Evolutionary conservation across 1,140 invertebrate species (phyloP).

Genomic region (Tigriopus japonicus): DNA sequence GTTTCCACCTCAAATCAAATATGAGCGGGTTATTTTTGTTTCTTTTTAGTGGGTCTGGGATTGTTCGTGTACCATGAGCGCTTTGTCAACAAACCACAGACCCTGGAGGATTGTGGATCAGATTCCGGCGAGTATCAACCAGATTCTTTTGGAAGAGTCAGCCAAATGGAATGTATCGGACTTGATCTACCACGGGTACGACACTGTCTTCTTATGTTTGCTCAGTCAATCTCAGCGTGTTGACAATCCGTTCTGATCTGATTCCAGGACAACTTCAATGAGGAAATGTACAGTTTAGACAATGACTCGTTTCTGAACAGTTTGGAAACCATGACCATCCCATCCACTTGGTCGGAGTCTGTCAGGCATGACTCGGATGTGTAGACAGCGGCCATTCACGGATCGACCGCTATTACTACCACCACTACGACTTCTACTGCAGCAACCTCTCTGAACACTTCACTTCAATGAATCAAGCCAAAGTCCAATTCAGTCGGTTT

Average conservation of each 20-base stretch:
- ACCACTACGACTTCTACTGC: too few relatives aligned
- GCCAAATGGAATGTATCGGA: slow-evolving; percentile 5
- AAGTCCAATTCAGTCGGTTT: too few relatives aligned
- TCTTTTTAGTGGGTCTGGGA: background rate
- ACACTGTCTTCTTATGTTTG: too few relatives aligned
- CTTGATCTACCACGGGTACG: background rate
- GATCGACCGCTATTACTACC: too few relatives aligned
- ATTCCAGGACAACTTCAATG: slow-evolving; percentile 56
- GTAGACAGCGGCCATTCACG: background rate
- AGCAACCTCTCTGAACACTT: too few relatives aligned
- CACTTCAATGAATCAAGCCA: too few relatives aligned
- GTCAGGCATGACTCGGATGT: background rate
- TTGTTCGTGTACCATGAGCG: background rate
- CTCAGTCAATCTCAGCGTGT: too few relatives aligned
- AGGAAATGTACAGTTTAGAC: slow-evolving; percentile 77
- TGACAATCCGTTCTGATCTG: slow-evolving; percentile 15
- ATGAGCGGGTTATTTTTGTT: background rate
- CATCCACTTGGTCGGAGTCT: background rate
- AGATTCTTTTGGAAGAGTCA: background rate
- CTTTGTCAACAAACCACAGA: background rate
- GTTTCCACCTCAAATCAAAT: background rate
- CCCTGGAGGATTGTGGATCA: slow-evolving; percentile 1
- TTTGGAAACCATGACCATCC: slow-evolving; percentile 71
- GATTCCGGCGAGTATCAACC: background rate
- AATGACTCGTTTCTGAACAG: slow-evolving; percentile 77